Evolutionary conservation across 2,797 vertebrate genomes (phyloP).

Genomic region (Melanotaenia trifasciata): DNA sequence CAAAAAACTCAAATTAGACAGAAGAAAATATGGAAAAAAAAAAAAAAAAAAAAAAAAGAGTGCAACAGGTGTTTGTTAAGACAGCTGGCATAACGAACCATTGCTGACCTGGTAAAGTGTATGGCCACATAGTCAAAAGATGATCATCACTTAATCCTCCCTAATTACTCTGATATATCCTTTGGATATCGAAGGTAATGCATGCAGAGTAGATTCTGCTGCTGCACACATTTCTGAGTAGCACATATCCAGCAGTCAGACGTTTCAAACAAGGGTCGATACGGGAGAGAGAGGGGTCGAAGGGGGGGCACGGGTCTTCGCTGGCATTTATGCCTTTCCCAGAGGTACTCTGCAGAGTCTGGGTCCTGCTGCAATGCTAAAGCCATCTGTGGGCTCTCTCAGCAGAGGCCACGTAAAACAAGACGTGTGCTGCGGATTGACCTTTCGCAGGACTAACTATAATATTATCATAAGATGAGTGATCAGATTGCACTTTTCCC

Average conservation of each 20-base stretch:
- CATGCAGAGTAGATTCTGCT: conserved; percentile 69
- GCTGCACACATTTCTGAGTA: conserved; percentile 64
- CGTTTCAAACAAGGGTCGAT: conserved; percentile 63
- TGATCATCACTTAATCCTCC: conserved; percentile 83
- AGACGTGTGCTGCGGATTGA: conserved; percentile 80
- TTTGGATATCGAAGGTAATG: conserved; percentile 65
- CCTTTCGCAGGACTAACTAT: conserved; percentile 86
- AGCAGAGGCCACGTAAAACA: conserved; percentile 77
- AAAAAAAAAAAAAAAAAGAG: conserved; percentile 29
- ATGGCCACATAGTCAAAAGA: conserved; percentile 83
- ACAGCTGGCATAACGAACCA: conserved; percentile 85
- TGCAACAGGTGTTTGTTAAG: conserved; percentile 67
- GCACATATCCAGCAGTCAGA: conserved; percentile 50
- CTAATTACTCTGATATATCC: conserved; percentile 79
- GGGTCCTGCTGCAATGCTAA: conserved; percentile 71
- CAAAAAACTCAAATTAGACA: conserved; percentile 18
- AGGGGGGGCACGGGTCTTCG: conserved; percentile 35
- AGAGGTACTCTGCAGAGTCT: conserved; percentile 67
- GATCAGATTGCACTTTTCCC: conserved; percentile 73
- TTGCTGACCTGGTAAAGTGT: conserved; percentile 86
- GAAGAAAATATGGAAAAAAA: conserved; percentile 25
- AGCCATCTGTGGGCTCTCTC: conserved; percentile 74
- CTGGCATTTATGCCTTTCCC: conserved; percentile 61
- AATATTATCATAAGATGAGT: conserved; percentile 85
- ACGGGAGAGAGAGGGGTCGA: conserved; percentile 43